Base-by-base conservation (phyloP, 1,140 invertebrate genomes). In the Diorhabda sublineata region DNA sequence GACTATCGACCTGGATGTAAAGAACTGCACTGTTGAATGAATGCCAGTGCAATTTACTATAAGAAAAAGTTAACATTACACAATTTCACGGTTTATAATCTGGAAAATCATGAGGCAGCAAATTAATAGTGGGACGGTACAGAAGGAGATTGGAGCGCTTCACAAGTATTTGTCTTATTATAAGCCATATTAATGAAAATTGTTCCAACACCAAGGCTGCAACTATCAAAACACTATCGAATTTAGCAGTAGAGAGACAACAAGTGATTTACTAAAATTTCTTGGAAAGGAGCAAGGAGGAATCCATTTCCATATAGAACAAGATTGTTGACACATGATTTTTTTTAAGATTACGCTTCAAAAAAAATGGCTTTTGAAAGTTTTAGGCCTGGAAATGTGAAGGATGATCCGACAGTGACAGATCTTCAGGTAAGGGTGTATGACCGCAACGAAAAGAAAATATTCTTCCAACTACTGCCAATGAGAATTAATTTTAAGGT, bases 121-220 rank as follows among this genome's bases (percentile, higher is more conserved):
- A 62, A 44, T 59, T 64, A 62, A 57, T 61, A 44, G 41, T 59
- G 57, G 63, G 42, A 57, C 11, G 52, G 56, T 47, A 52, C 5
- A 45, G 41, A 69, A 57, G 66, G 59, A 45, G 44, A 45, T 45
- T 11, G 52, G 8, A 45, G 43, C 45, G 42, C 61, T 7, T 63
- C 61, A 3, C 3, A 5, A 5, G 42, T 58, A 66, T 52, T 9
- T 52, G 1, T 9, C 5, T 52, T 9, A 52, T 52, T 52, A 52
- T 52, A 52, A 5, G 8, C 45, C 45, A 52, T 52, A 52, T 52
- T 52, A 9, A 52, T 6, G 45, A 52, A 52, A 52, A 52, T 9
- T 52, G 2, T 52, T 26, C 26, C 26, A 26, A 26, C 26, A 1
- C 26, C 0, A 26, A 26, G 26, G 26, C 26, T 26, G 26, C 26